These are phyloP conservation scores for Cyclophora punctaria DNA, from an alignment of 2,888 invertebrate genomes.

Conservation along the genomic window DNA sequence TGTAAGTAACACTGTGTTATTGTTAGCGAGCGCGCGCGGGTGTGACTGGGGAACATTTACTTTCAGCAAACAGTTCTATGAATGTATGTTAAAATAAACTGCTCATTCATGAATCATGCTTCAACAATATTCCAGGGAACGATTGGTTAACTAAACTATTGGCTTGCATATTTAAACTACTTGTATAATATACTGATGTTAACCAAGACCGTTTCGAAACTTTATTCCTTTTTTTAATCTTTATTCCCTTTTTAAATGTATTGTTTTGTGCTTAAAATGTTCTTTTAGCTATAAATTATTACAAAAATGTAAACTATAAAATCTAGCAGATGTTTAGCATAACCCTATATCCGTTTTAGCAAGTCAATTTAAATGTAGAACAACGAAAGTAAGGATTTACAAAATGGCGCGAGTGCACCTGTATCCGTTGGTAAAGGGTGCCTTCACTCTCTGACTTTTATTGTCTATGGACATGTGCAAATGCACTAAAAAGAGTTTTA, in stretches of 20 bases:
- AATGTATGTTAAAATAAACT: constrained; percentile 45
- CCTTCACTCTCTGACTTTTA: constrained; percentile 8
- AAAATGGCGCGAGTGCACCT: constrained; percentile 52
- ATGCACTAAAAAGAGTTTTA: neutral
- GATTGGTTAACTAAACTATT: neutral
- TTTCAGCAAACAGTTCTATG: constrained; percentile 42
- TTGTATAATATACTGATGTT: neutral
- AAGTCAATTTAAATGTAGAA: constrained; percentile 22
- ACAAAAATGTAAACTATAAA: neutral
- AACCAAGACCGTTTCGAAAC: too few relatives aligned
- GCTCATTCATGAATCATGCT: constrained; percentile 13
- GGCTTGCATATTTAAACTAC: neutral
- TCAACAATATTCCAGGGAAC: constrained; percentile 9
- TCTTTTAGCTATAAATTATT: too few relatives aligned
- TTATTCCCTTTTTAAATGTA: too few relatives aligned
- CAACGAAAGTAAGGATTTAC: constrained; percentile 37
- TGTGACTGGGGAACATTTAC: constrained; percentile 48
- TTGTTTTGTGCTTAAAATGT: too few relatives aligned
- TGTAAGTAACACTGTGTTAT: constrained; percentile 7
- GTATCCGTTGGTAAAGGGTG: constrained; percentile 45
- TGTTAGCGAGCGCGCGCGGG: constrained; percentile 29
- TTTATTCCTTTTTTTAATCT: too few relatives aligned
- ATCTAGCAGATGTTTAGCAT: constrained; percentile 2
- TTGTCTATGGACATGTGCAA: constrained; percentile 3
- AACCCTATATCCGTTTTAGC: constrained; percentile 5